Evolutionary conservation across 2,888 invertebrate species (phyloP).

Genomic region (Ptychoptera contaminata): DNA sequence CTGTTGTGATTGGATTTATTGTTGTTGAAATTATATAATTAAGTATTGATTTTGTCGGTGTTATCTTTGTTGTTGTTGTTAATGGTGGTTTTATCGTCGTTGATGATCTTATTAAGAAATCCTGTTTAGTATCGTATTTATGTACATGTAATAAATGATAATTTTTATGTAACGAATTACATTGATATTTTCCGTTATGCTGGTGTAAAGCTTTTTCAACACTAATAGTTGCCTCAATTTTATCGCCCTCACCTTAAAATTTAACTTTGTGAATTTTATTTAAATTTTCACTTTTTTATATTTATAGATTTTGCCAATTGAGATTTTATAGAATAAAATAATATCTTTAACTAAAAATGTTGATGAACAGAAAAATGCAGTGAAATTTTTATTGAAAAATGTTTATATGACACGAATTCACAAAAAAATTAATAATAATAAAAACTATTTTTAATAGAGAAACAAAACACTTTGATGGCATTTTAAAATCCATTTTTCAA

Average conservation of each 20-base stretch:
- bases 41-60: neutral
- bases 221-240: conserved; percentile 27
- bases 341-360: no score
- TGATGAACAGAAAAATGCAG: no score
- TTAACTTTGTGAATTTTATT: neutral
- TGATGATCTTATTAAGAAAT: neutral
- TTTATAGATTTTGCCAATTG: neutral
- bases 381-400: no score
- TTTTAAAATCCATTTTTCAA: no score
- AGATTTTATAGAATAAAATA: no score
- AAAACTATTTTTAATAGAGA: no score
- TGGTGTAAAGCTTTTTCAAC: conserved; percentile 27
- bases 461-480: no score
- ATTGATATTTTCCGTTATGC: conserved; percentile 29
- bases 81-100: neutral
- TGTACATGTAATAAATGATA: conserved; percentile 22
- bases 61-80: neutral
- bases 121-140: conserved; percentile 1
- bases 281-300: neutral
- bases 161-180: conserved; percentile 22
- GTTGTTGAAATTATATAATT: no score
- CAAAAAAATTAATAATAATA: no score
- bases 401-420: no score
- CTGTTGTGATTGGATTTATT: no score
- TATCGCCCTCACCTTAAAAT: conserved; percentile 26